Evolutionary conservation across 2,888 invertebrate species (phyloP), one percentile per base, ranked within the genome.

Genomic region (Himalopsyche anomala): DNA sequence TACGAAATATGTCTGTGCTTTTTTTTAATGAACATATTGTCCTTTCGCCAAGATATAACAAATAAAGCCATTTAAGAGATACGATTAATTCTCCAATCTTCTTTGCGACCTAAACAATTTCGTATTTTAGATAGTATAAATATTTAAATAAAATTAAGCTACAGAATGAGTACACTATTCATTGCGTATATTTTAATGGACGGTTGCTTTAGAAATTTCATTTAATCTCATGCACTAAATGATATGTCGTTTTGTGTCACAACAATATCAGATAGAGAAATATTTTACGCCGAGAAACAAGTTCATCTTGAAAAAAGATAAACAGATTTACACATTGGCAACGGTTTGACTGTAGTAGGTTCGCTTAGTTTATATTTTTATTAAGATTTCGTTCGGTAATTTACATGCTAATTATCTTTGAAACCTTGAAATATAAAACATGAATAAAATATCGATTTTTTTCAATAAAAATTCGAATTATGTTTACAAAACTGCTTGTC

Each of bases 141-240:
- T 11, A 51, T 51, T 11, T 51, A 0, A 11, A 8, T 11, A 51
- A 51, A 51, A 8, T 51, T 1, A 51, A 12, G 45, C 12, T 11
- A 51, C 3, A 8, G 3, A 51, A 51, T 51, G 12, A 51, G 2
- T 51, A 51, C 51, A 51, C 3, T 51, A 51, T 42, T 2, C 8
- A 6, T 42, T 42, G 42, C 8, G 42, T 42, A 42, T 8, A 42
- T 51, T 51, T 51, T 15, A 51, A 51, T 51, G 15, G 15, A 38
- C 12, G 74, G 36, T 15, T 74, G 5, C 38, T 74, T 36, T 74
- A 74, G 74, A 74, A 74, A 74, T 74, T 28, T 38, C 36, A 74
- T 74, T 74, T 74, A 28, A 74, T 36, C 74, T 74, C 74, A 74
- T 36, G 74, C 74, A 74, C 74, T 74, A 36, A 74, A 74, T 74